These are phyloP conservation scores for Agrochola lota DNA, from an alignment of 2,888 invertebrate genomes.

Conservation along the genomic window DNA sequence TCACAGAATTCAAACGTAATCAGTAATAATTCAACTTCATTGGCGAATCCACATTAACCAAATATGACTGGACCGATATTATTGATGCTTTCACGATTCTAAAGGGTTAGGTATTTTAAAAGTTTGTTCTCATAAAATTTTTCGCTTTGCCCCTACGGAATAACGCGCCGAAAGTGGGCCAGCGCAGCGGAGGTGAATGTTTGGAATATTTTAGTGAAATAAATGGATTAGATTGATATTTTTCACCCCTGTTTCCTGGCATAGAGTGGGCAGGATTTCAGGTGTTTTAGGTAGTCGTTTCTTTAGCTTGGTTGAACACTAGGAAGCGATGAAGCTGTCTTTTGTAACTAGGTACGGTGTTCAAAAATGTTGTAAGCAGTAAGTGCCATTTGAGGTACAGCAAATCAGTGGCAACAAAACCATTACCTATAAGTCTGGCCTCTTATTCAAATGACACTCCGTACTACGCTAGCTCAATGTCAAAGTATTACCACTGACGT, in stretches of 20 bases:
- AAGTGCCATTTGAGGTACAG: neutral
- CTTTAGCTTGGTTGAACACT: neutral
- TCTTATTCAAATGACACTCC: neutral
- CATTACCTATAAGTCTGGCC: neutral
- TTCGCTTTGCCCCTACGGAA: slow-evolving; percentile 47
- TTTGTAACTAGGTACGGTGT: neutral
- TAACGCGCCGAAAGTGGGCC: slow-evolving; percentile 40
- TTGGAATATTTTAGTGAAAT: slow-evolving; percentile 42
- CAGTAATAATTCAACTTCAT: slow-evolving; percentile 10
- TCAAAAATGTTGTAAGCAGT: neutral
- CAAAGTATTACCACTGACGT: neutral
- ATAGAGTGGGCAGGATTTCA: neutral
- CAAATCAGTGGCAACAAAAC: neutral
- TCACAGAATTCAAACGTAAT: neutral
- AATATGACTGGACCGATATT: slow-evolving; percentile 26
- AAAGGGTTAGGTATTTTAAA: slow-evolving; percentile 63
- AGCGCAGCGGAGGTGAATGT: slow-evolving; percentile 5
- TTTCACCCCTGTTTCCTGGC: slow-evolving; percentile 10
- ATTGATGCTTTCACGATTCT: slow-evolving; percentile 42
- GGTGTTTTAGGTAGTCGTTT: neutral
- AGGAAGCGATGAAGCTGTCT: too few species aligned
- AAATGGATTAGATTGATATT: slow-evolving; percentile 55
- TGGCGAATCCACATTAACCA: slow-evolving; percentile 8
- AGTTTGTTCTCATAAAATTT: slow-evolving; percentile 53
- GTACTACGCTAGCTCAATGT: neutral